These are phyloP conservation scores for Gouania willdenowi DNA, from an alignment of 2,797 vertebrate genomes.

Conservation along the genomic window DNA sequence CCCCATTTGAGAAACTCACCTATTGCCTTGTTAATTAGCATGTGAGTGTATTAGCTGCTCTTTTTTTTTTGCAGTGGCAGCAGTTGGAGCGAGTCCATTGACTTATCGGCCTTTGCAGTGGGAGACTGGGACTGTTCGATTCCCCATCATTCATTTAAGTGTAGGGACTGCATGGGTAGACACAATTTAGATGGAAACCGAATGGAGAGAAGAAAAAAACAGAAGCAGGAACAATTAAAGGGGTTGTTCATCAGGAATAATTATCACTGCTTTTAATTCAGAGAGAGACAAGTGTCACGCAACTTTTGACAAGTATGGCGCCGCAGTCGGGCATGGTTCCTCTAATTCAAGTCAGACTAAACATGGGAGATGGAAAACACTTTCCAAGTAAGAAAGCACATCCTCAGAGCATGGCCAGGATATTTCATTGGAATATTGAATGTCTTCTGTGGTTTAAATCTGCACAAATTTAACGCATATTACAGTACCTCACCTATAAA, in stretches of 20 bases:
- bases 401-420: background rate
- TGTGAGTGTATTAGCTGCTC: background rate
- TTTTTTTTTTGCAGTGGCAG: constrained; percentile 12
- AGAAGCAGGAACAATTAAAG: background rate
- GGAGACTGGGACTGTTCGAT: constrained; percentile 11
- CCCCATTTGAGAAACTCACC: no score
- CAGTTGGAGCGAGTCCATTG: constrained; percentile 22
- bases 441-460: background rate
- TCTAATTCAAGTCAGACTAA: background rate
- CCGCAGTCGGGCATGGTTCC: background rate
- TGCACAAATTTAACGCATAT: no score
- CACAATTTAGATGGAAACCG: constrained; percentile 5
- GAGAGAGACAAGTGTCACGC: background rate
- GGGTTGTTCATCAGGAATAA: background rate
- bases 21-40: background rate
- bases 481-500: no score
- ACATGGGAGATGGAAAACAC: background rate
- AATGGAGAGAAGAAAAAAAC: background rate
- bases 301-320: background rate
- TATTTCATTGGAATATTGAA: no score
- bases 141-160: constrained; percentile 23
- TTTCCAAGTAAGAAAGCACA: background rate
- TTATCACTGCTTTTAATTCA: background rate
- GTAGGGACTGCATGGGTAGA: constrained; percentile 12
- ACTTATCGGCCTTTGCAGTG: constrained; percentile 18